These are phyloP conservation scores for Delia radicum DNA, from an alignment of 1,140 invertebrate species.

Conservation along the genomic window DNA sequence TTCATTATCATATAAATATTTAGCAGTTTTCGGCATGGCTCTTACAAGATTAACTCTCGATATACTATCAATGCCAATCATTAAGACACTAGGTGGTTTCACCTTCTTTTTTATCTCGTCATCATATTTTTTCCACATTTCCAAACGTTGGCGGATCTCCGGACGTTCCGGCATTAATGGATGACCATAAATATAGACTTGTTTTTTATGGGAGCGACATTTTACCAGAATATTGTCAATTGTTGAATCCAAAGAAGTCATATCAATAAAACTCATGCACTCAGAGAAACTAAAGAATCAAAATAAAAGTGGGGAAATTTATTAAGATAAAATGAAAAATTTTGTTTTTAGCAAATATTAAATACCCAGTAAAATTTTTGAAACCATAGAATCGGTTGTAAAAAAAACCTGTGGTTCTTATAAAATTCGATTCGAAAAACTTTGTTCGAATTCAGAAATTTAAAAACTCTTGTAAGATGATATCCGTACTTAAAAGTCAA, in stretches of 20 bases:
- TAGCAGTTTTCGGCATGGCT: conserved; percentile 72
- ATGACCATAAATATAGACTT: conserved; percentile 50
- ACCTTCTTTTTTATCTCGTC: conserved; percentile 24
- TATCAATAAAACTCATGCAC: conserved; percentile 52
- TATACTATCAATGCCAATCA: conserved; percentile 80
- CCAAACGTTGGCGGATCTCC: conserved; percentile 36
- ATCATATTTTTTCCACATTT: conserved; percentile 28
- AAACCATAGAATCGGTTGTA: too few species aligned
- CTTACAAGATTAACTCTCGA: conserved; percentile 75
- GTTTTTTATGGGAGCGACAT: conserved; percentile 45
- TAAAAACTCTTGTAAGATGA: too few species aligned
- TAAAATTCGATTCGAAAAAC: too few species aligned
- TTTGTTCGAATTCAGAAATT: too few species aligned
- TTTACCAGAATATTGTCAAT: conserved; percentile 59
- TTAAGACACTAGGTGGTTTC: conserved; percentile 60
- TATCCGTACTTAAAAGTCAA: too few species aligned
- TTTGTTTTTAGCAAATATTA: too few species aligned
- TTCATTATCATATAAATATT: conserved; percentile 63
- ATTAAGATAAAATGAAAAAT: too few species aligned
- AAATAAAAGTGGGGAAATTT: conserved; percentile 14
- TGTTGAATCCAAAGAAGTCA: conserved; percentile 44
- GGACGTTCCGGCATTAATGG: conserved; percentile 42
- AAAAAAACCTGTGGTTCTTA: too few species aligned
- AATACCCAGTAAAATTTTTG: too few species aligned
- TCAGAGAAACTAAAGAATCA: conserved; percentile 33